phyloP scores from a whole-genome alignment of 2,113 vertebrate species.

The Elgaria multicarinata region DNA sequence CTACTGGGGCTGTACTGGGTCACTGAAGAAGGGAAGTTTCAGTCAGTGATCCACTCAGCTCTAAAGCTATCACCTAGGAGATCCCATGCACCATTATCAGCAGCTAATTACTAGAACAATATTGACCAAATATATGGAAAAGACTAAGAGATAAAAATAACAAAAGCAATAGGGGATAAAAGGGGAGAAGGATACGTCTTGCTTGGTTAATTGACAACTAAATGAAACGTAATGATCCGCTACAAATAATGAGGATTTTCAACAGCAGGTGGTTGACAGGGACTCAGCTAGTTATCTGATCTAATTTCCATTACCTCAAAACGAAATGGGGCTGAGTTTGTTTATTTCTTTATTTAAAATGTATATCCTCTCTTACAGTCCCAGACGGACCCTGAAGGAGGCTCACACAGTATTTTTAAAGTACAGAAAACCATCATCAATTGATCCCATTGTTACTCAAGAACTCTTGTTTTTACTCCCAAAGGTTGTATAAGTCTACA shows the following conservation, averaged over 20 bases:
- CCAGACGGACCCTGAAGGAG: not conserved
- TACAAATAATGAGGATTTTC: not conserved
- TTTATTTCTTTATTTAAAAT: not conserved
- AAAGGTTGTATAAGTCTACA: not conserved
- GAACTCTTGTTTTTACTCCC: not conserved
- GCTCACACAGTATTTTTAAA: not conserved
- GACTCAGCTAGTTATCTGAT: not conserved
- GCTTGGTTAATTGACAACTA: slow-evolving; percentile 25
- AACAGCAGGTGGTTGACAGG: not conserved
- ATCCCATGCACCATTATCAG: rapidly evolving
- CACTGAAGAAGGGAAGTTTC: not conserved
- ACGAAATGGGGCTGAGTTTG: not conserved
- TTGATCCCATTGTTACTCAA: not conserved
- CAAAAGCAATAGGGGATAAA: slow-evolving; percentile 1
- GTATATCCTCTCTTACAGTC: not conserved
- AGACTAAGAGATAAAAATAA: not conserved
- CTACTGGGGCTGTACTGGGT: not conserved
- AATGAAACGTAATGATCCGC: rapidly evolving
- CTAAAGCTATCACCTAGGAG: not conserved
- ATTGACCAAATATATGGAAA: not conserved
- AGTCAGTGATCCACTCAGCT: not conserved
- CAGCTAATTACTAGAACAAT: not conserved
- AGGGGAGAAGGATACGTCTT: not conserved
- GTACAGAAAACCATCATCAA: not conserved
- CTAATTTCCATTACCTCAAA: not conserved